Base-by-base conservation (phyloP, 2,797 vertebrate genomes). In the Eulemur coronatus region DNA sequence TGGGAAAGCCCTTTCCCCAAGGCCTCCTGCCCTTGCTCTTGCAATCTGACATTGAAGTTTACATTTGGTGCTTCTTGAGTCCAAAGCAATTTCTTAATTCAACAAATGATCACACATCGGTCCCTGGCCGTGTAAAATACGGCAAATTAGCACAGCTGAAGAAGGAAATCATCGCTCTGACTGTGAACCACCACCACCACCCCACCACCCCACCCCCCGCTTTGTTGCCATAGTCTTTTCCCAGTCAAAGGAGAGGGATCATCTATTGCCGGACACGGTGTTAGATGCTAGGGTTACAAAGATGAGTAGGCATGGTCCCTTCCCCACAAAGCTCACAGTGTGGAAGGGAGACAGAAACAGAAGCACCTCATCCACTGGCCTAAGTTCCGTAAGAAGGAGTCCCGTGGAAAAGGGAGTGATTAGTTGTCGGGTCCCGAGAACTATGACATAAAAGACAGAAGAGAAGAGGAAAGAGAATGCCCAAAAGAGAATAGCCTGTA, bases 11-110 rank as follows among this genome's bases (percentile, higher is more conserved):
- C 65, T 20, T 41, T 80, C 30, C 89, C 50, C 11, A 8, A 35
- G 38, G 17, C 52, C 24, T 50, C 26, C 35, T 35, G 17, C 67
- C 69, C 70, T 70, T 91, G 86, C 33, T 84, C 41, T 76, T 20
- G 38, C 55, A 63, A 13, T 43, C 59, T 55, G 41, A 5, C 67
- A 20, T 28, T 33, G 13, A 15, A 18, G 7, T 95, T 92, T 84
- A 57, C 33, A 57, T 35, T 52, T 46, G 89, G 30, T 84, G 55
- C 52, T 94, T 76, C 86, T 70, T 80, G 61, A 93, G 43, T 89
- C 85, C 80, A 84, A 57, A 95, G 73, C 80, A 86, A 87, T 86
- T 78, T 78, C 87, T 94, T 73, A 65, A 57, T 89, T 89, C 65
- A 94, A 61, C 50, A 61, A 55, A 84, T 69, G 15, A 70, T 84